Percentiles rank a stretch among this genome's conserved stretches.
These are phyloP conservation scores for Corapipo altera DNA, from an alignment of 2,113 vertebrate species.

Conservation along the genomic window DNA sequence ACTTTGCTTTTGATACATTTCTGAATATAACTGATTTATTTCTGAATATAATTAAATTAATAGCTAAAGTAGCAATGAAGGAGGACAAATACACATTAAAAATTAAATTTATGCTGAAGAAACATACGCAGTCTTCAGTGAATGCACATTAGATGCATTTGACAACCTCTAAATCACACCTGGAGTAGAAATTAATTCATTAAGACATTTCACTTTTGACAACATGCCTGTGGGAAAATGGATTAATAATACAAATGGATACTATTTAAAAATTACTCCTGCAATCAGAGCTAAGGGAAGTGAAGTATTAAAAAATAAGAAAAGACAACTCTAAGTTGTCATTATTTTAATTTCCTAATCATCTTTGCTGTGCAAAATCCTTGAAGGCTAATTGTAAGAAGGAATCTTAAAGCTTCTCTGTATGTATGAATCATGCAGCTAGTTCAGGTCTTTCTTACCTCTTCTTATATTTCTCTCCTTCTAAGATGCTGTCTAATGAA, in stretches of 20 bases:
- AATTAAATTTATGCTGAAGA: conserved; percentile 27
- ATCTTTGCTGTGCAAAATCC: neutral
- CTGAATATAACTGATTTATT: neutral
- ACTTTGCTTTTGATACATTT: neutral
- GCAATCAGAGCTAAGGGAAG: conserved; percentile 4
- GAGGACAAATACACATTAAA: neutral
- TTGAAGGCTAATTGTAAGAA: neutral
- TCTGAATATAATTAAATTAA: conserved; percentile 26
- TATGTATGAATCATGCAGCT: neutral
- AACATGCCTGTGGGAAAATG: conserved; percentile 12
- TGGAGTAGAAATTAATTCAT: conserved; percentile 53
- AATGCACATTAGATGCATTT: conserved; percentile 19
- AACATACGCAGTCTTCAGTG: neutral
- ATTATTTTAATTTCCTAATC: conserved; percentile 19
- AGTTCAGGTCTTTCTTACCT: neutral
- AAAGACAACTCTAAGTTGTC: neutral
- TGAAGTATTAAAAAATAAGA: conserved; percentile 14
- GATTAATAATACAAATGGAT: conserved; percentile 50
- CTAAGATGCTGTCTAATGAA: neutral
- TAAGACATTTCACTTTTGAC: conserved; percentile 27
- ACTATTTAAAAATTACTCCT: conserved; percentile 54
- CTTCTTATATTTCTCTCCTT: neutral
- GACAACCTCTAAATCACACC: conserved; percentile 36
- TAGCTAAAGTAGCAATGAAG: neutral
- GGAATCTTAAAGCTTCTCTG: neutral